Evolutionary conservation across 2,888 invertebrate species (phyloP).

Genomic region (Mycalesis mineus): DNA sequence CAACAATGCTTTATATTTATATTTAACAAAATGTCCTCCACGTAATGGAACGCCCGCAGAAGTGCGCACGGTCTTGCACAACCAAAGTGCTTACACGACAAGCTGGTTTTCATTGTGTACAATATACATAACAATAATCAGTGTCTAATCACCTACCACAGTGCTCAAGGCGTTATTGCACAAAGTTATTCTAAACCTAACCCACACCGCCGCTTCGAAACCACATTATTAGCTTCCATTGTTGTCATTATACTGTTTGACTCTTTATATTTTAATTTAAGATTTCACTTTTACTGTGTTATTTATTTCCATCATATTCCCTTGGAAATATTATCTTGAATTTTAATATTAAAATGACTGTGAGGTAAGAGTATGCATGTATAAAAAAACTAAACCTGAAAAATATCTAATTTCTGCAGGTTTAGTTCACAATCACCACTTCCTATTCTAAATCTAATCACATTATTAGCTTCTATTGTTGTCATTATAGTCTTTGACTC

Average conservation of each 20-base stretch:
- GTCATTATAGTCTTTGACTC: constrained; percentile 8
- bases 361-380: too few relatives aligned
- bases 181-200: constrained; percentile 53
- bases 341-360: too few relatives aligned
- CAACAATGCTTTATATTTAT: too few relatives aligned
- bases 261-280: background rate
- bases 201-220: constrained; percentile 32
- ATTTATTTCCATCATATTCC: background rate
- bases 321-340: background rate
- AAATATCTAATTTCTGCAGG: too few relatives aligned
- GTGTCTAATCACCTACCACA: constrained; percentile 42
- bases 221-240: constrained; percentile 19
- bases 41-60: constrained; percentile 29
- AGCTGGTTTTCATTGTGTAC: constrained; percentile 42
- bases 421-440: too few relatives aligned
- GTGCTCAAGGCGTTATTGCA: constrained; percentile 55
- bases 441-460: constrained; percentile 48
- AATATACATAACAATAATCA: constrained; percentile 30
- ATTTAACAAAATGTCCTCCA: constrained; percentile 1
- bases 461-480: constrained; percentile 16
- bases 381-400: too few relatives aligned
- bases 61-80: constrained; percentile 40
- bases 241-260: constrained; percentile 9
- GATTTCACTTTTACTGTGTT: constrained; percentile 5
- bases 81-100: constrained; percentile 34